phyloP scores from a whole-genome alignment of 1,140 invertebrate genomes.

The Pogonognathellus flavescens region DNA sequence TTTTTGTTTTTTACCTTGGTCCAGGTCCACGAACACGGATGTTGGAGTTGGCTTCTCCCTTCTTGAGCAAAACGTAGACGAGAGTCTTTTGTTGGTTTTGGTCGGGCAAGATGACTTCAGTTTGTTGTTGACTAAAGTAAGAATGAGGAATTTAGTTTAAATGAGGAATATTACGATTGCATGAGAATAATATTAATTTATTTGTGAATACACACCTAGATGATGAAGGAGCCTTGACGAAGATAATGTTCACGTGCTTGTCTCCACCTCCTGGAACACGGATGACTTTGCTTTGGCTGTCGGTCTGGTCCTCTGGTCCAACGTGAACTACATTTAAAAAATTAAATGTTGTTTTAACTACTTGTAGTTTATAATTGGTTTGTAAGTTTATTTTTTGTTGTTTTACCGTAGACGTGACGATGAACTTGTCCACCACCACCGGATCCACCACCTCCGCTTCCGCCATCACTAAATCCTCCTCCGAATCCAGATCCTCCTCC shows the following conservation, averaged over 20 bases:
- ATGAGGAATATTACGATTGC: no score
- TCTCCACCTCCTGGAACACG: constrained; percentile 54
- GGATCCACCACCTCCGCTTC: constrained; percentile 14
- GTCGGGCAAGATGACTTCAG: constrained; percentile 73
- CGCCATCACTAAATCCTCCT: not conserved
- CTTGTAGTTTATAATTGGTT: not conserved
- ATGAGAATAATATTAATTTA: no score
- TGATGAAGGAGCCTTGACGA: constrained; percentile 87
- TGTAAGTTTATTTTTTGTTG: not conserved
- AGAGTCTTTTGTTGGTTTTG: constrained; percentile 88
- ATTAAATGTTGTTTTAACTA: not conserved
- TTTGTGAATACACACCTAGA: constrained; percentile 74
- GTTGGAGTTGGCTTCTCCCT: constrained; percentile 84
- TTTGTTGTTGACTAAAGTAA: constrained; percentile 68
- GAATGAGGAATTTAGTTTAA: no score
- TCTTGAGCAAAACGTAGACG: constrained; percentile 88
- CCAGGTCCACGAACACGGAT: constrained; percentile 70
- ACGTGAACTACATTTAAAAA: not conserved
- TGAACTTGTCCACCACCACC: constrained; percentile 38
- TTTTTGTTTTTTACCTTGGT: constrained; percentile 7
- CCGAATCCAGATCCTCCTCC: not conserved
- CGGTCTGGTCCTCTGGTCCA: not conserved
- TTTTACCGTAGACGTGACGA: constrained; percentile 38
- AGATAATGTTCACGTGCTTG: constrained; percentile 75
- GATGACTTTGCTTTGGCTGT: constrained; percentile 29